Conservation (phyloP, 2,888 invertebrate genomes). For the Platerodrilus igneus region DNA sequence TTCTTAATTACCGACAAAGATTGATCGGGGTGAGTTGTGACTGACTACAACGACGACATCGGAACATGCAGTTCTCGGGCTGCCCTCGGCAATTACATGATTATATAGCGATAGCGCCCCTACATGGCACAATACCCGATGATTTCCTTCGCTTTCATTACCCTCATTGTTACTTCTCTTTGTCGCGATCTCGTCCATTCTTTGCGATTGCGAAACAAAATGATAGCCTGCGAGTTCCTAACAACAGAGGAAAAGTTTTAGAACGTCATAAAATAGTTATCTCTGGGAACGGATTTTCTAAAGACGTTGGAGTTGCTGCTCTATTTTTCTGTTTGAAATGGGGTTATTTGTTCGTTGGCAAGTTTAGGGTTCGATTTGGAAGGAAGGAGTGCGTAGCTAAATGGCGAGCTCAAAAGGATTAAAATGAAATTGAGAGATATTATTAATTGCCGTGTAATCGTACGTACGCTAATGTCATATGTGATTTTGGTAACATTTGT, state of each 20-base stretch:
- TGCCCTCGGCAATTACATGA: slow-evolving; percentile 43
- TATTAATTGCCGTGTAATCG: slow-evolving; percentile 41
- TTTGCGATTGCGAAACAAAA: slow-evolving; percentile 41
- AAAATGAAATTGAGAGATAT: slow-evolving; percentile 41
- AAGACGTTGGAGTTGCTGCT: slow-evolving; percentile 33
- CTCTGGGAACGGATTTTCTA: slow-evolving; percentile 32
- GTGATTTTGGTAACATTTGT: slow-evolving; percentile 37
- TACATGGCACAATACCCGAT: slow-evolving; percentile 42
- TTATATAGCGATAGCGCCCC: slow-evolving; percentile 36
- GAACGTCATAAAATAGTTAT: slow-evolving; percentile 33
- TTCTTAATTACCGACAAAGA: slow-evolving; percentile 45
- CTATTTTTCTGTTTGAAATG: slow-evolving; percentile 35
- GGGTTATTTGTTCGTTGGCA: slow-evolving; percentile 29
- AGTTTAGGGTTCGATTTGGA: slow-evolving; percentile 25
- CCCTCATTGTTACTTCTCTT: slow-evolving; percentile 45
- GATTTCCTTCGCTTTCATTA: slow-evolving; percentile 48
- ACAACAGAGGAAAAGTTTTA: slow-evolving; percentile 34
- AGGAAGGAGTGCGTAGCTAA: slow-evolving; percentile 10
- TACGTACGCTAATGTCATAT: slow-evolving; percentile 21
- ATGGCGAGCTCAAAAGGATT: slow-evolving; percentile 35
- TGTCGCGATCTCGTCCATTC: slow-evolving; percentile 40
- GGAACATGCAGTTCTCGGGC: too few relatives aligned
- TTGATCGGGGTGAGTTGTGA: slow-evolving; percentile 45
- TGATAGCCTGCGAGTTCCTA: slow-evolving; percentile 38
- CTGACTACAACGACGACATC: too few relatives aligned